Evolutionary conservation across 2,113 vertebrate species (phyloP), one percentile per base, ranked within the genome.

Genomic region (Cepphus grylle): DNA sequence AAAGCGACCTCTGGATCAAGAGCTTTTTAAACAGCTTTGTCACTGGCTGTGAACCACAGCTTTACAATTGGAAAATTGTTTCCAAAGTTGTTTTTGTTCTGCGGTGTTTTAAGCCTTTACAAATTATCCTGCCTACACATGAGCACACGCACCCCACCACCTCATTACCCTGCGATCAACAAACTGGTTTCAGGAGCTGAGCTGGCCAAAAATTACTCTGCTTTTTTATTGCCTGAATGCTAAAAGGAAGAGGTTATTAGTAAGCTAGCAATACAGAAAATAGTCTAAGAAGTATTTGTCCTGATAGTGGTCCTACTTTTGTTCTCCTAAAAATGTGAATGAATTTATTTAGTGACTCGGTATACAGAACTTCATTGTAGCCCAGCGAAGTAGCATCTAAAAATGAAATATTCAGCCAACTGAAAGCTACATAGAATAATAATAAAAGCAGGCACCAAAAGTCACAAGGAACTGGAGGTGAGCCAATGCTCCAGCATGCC

Each of bases 401-500:
- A 91, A 88, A 47, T 72, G 4, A 85, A 95, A 38, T 27, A 43
- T 19, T 67, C 22, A 42, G 13, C 40, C 45, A 80, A 9, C 27
- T 42, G 4, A 66, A 80, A 71, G 15, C 36, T 70, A 40, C 62
- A 20, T 2, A 50, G 58, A 73, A 20, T 42, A 47, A 29, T 26
- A 62, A 29, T 49, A 65, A 81, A 76, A 71, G 30, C 19, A 70
- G 59, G 6, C 25, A n/a, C 23, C 11, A 26, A 1, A 32, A 71
- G 26, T 71, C 2, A 9, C 5, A 7, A 29, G 71, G 49, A 63
- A 1, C 10, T 49, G 38, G 5, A 38, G 52, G 23, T 52, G 59
- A 81, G 59, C 16, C 32, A 40, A 0, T 0, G 2, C 34, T 84
- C 21, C 7, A 34, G 47, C 5, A 0, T 22, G 32, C 20, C 1